Conservation (phyloP, 1,140 invertebrate genomes). For the Agrilus planipennis region DNA sequence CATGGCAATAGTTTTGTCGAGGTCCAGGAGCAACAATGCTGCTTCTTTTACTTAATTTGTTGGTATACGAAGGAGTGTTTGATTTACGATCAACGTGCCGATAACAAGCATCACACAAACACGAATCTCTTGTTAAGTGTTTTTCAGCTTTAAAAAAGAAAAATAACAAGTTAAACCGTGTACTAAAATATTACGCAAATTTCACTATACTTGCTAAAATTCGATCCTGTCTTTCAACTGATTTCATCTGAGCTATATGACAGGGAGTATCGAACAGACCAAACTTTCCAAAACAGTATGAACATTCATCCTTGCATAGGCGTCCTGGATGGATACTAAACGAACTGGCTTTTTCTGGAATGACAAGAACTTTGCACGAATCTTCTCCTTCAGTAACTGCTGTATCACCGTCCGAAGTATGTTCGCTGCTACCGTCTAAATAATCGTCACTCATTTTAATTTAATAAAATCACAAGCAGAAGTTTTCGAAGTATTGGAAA, state of each 20-base stretch:
- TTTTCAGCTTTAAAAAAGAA: constrained; percentile 47
- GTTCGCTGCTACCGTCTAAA: constrained; percentile 33
- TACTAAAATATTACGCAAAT: not conserved
- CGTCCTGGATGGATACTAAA: constrained; percentile 72
- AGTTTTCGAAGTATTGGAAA: no score
- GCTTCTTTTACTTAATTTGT: constrained; percentile 22
- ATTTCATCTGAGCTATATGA: constrained; percentile 74
- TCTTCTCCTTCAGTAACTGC: constrained; percentile 41
- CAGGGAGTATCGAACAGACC: constrained; percentile 73
- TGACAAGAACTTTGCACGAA: constrained; percentile 51
- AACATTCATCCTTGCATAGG: constrained; percentile 68
- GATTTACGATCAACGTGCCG: constrained; percentile 70
- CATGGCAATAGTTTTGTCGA: constrained; percentile 42
- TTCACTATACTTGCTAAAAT: constrained; percentile 54
- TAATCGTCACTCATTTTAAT: no score
- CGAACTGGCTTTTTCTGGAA: constrained; percentile 74
- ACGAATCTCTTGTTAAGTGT: constrained; percentile 66
- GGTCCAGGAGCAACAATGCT: constrained; percentile 27
- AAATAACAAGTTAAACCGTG: not conserved
- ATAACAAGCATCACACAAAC: constrained; percentile 74
- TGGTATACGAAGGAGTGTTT: constrained; percentile 46
- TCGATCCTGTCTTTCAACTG: constrained; percentile 60
- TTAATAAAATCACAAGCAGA: no score
- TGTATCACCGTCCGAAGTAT: constrained; percentile 33
- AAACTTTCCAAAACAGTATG: constrained; percentile 75